Conservation (phyloP, 2,113 vertebrate species). For the Syngnathus typhle region DNA sequence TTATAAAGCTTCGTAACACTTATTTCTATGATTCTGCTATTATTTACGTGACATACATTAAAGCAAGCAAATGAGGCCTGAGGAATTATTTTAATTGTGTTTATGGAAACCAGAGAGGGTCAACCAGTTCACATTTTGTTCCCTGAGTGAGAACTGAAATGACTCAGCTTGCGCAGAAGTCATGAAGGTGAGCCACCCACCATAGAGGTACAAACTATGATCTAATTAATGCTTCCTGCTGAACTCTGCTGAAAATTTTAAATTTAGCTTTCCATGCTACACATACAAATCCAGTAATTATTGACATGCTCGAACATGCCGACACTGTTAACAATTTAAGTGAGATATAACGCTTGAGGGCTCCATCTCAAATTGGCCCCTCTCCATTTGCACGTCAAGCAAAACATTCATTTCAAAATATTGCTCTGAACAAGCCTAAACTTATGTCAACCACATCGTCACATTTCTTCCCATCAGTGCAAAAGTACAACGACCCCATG, state of each 20-base stretch:
- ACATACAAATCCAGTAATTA: background rate
- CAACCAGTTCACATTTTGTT: background rate
- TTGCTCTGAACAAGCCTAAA: slow-evolving; percentile 20
- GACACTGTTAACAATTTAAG: background rate
- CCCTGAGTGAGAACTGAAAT: background rate
- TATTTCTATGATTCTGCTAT: too few relatives aligned
- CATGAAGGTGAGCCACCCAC: background rate
- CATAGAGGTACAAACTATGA: background rate
- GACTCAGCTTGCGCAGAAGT: background rate
- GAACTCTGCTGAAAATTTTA: background rate
- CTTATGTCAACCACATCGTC: background rate
- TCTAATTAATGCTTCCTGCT: background rate
- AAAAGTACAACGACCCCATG: background rate
- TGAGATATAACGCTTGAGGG: background rate
- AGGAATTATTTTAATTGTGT: background rate
- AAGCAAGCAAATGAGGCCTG: too few relatives aligned
- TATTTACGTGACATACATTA: too few relatives aligned
- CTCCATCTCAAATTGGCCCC: slow-evolving; percentile 1
- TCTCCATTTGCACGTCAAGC: background rate
- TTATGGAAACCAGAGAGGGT: background rate
- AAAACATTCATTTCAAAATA: slow-evolving; percentile 3
- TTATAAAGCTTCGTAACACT: too few relatives aligned
- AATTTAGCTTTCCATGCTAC: background rate
- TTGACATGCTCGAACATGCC: slow-evolving; percentile 26
- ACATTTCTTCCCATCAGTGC: background rate